Base-by-base conservation (phyloP, 1,140 invertebrate species). In the Heterodera schachtii region DNA sequence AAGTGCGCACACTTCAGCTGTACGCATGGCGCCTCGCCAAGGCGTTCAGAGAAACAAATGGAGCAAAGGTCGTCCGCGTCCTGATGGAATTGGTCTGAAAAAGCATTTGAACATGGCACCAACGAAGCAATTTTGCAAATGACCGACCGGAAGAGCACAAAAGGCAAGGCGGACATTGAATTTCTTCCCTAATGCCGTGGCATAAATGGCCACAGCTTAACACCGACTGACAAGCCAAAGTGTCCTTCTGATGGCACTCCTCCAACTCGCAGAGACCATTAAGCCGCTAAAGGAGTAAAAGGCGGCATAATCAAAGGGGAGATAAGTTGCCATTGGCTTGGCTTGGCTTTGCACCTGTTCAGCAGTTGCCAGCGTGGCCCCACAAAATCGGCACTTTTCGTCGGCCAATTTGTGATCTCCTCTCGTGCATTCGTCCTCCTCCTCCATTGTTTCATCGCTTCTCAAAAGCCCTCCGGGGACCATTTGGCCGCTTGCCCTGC, bases 41-140 rank as follows among this genome's bases (percentile, higher is more conserved):
- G 91, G 0, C 96, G 95, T 90, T 98, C 96, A 0, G 95, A 96
- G 90, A 99, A 98, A 90, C 97, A 98, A 82, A 98, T 96, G 95
- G 98, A 98, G 91, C 97, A 99, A 95, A 98, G 97, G 88, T 98
- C 96, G 88, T 98, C 96, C 0, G 95, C 95, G 90, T 98, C 96
- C 91, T 89, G 88, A 46, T 94, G 94, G 19, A 96, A 90, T 44
- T 87, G 57, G 19, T 64, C 57, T 64, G 8, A n/a, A 76, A 6
- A 46, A 52, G 8, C 11, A 13, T 19, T 19, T 64, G 57, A 64
- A 3, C 19, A 31, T 31, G 31, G 31, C 0, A 11, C 64, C 82
- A 83, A 43, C 19, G 44, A 77, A 43, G 13, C 46, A 80, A 89
- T 11, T 81, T 8, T 31, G 31, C 31, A 52, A 52, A 52, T 6